Base-by-base conservation (phyloP, 2,888 invertebrate species). In the Agapostemon virescens region DNA sequence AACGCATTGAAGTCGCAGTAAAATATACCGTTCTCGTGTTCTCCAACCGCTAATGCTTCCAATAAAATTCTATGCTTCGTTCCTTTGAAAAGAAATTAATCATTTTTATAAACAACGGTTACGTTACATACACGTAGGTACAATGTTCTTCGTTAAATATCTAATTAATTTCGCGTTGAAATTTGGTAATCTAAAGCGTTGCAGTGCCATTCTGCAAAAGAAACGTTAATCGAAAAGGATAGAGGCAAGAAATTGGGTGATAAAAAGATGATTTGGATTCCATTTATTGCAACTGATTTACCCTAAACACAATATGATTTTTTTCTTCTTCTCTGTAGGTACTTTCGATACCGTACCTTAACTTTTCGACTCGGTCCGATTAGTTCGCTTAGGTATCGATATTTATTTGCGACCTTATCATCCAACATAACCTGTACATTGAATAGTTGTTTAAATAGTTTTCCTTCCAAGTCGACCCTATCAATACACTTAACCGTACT, bases 251-350 rank as follows among this genome's bases (percentile, higher is more conserved):
- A 75, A 75, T 23, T 63, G 64, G 67, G 64, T 58, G 23, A 55
- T n/a, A 49, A 11, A 40, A 33, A 71, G 55, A 58, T 73, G 45
- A 71, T 70, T 81, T 79, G 40, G 71, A 69, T 77, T 69, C 61
- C 69, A 72, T 77, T 77, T 77, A 79, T 74, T 77, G 76, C 77
- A 76, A 76, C 66, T 63, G 77, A 68, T 67, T 79, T 71, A 77
- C 61, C 52, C 78, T 76, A 78, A 70, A 58, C 78, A 78, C 78
- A 79, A 70, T 74, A 77, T 74, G 45, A 52, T 52, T 49, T 30
- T 77, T 26, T 9, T 52, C 40, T 30, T 77, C n/a, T 9, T 52
- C 40, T n/a, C 38, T 67, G 36, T 7, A 36, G 64, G 52, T 26
- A 68, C 63, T 13, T 23, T 33, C 42, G 36, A 45, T 71, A 40